Conservation (phyloP, 2,888 invertebrate species). For the Dendrolimus pini region DNA sequence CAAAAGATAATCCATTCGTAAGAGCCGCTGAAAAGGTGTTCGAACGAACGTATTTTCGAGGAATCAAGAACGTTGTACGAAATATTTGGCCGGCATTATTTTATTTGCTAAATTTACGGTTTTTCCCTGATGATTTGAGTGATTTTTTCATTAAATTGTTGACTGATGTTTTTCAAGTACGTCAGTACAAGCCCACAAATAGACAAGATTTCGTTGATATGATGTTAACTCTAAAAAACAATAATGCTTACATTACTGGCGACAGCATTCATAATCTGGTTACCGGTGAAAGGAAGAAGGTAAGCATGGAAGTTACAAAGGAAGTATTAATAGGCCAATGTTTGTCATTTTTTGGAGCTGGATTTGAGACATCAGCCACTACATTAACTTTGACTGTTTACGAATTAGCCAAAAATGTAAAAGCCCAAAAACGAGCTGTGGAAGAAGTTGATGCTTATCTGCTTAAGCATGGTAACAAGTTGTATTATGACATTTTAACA, state of each 20-base stretch:
- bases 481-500: constrained; percentile 32
- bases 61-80: constrained; percentile 21
- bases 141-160: constrained; percentile 32
- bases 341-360: constrained; percentile 57
- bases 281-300: constrained; percentile 19
- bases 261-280: constrained; percentile 29
- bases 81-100: constrained; percentile 40
- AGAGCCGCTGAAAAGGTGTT: constrained; percentile 29
- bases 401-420: constrained; percentile 36
- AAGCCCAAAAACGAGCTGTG: constrained; percentile 23
- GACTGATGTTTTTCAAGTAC: constrained; percentile 25
- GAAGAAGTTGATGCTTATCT: constrained; percentile 39
- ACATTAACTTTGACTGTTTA: constrained; percentile 32
- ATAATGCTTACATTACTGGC: constrained; percentile 23
- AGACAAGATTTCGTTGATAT: constrained; percentile 45
- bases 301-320: constrained; percentile 35
- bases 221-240: constrained; percentile 30
- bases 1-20: constrained; percentile 25
- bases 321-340: constrained; percentile 67
- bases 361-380: constrained; percentile 43
- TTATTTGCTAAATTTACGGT: constrained; percentile 27
- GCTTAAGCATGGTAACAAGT: constrained; percentile 19
- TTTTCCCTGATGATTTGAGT: constrained; percentile 24
- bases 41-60: constrained; percentile 19
- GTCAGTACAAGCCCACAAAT: constrained; percentile 23